Conservation (phyloP, 2,113 vertebrate genomes). For the Trematocara stigmaticum region DNA sequence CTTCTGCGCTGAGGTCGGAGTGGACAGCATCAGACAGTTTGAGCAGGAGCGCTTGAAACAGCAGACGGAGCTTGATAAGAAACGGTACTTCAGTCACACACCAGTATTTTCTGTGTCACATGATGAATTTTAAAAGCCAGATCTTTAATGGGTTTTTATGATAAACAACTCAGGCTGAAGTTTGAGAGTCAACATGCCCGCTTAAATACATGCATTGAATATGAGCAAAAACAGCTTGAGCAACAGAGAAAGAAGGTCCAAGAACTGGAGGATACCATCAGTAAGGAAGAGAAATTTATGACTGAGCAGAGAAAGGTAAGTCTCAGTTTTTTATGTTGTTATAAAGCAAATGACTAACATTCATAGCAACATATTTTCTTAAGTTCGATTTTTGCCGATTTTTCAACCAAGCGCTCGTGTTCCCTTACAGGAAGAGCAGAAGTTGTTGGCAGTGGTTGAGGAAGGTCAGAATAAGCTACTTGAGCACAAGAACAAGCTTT, state of each 20-base stretch:
- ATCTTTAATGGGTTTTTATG: neutral
- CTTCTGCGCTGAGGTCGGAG: constrained; percentile 88
- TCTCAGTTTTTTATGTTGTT: neutral
- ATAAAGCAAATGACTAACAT: neutral
- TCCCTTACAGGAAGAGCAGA: constrained; percentile 75
- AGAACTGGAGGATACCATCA: constrained; percentile 66
- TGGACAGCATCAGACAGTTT: constrained; percentile 87
- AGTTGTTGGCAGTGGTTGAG: constrained; percentile 71
- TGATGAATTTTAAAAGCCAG: neutral
- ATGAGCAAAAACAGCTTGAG: constrained; percentile 75
- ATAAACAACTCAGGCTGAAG: constrained; percentile 75
- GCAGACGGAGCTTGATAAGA: constrained; percentile 84
- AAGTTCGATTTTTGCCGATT: neutral
- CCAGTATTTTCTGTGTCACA: neutral
- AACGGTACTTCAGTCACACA: constrained; percentile 68
- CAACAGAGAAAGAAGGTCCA: constrained; percentile 65
- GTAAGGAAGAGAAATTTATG: constrained; percentile 66
- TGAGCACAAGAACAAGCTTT: constrained; percentile 69
- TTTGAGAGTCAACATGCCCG: constrained; percentile 85
- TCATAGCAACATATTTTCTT: neutral
- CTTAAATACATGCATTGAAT: constrained; percentile 82
- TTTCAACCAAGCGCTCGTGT: neutral
- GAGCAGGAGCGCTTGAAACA: constrained; percentile 82
- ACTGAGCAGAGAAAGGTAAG: constrained; percentile 75
- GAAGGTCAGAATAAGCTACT: constrained; percentile 66